Conservation (phyloP, 2,888 invertebrate genomes). For the Xanthia icteritia region DNA sequence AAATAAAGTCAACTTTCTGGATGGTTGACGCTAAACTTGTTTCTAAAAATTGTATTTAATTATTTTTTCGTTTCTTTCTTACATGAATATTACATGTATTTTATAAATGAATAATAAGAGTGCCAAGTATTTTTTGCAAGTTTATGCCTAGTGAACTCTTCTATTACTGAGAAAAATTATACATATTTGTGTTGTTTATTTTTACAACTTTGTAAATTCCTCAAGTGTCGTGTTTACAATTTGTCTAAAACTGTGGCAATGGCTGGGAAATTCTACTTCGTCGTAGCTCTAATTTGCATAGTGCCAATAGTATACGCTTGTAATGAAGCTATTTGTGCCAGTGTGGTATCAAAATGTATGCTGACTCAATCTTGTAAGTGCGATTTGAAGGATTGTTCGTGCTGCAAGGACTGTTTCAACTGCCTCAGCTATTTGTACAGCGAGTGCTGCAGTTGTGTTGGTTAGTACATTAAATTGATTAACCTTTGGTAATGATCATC, state of each 20-base stretch:
- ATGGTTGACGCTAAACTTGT: constrained; percentile 23
- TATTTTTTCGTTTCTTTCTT: neutral
- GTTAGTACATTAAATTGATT: constrained; percentile 91
- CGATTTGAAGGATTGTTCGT: constrained; percentile 97
- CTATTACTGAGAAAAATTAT: neutral
- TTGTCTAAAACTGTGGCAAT: constrained; percentile 72
- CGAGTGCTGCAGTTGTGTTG: constrained; percentile 99
- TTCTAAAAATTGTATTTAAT: neutral
- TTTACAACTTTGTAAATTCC: constrained; percentile 69
- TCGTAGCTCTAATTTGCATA: constrained; percentile 79
- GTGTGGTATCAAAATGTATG: constrained; percentile 99
- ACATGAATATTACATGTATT: neutral
- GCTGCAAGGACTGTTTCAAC: constrained; percentile 97
- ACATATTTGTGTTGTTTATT: constrained; percentile 72
- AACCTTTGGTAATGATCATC: neutral
- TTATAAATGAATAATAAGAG: neutral
- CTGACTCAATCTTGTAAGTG: constrained; percentile 99
- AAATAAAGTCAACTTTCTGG: constrained; percentile 54
- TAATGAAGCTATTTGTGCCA: constrained; percentile 98
- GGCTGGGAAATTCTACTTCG: constrained; percentile 81
- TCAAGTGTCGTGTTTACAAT: constrained; percentile 69
- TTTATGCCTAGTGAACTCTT: neutral
- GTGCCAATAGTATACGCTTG: constrained; percentile 91
- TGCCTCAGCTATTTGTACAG: constrained; percentile 97
- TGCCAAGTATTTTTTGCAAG: neutral